Evolutionary conservation across 1,140 invertebrate species (phyloP), one percentile per base, ranked within the genome.

Genomic region (Hermetia illucens): DNA sequence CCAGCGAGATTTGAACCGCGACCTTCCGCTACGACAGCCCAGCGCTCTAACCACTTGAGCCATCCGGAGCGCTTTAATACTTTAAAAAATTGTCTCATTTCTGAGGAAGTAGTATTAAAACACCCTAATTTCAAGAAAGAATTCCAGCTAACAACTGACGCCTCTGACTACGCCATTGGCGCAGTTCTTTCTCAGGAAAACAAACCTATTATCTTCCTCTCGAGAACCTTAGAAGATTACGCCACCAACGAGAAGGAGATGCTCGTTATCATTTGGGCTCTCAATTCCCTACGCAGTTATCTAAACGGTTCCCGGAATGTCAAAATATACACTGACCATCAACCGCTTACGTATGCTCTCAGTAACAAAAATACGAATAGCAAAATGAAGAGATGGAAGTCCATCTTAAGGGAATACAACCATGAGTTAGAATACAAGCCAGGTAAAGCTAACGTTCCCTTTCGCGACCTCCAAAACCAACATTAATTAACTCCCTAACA

Each of bases 361-460:
- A 50, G 46, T 8, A 47, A 58, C 0, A 62, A 57, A 47, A 52
- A 63, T 29, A 44, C 48, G 12, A 45, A 40, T 1, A 45, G 43
- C 31, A 34, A 58, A 42, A 34, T 68, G 5, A 45, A 53, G 1
- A 39, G 60, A 35, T 68, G 63, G 64, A 41, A 41, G 45, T 41
- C 36, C 22, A 36, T 35, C 34, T 31, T 47, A 18, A 38, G 40
- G 15, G 45, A 58, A 19, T 66, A 58, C 43, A 42, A 61, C 33
- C 57, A 57, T 40, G 36, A 54, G 40, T 47, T 65, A 12, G 6
- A 21, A 17, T 48, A 51, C 19, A 49, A 47, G 21, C 44, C 43
- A 10, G 51, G 49, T 8, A 46, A 24, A 39, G n/a, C 17, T 6
- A 53, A 52, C 34, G 25, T 30, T 3, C 38, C 10, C 16, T 44